These are phyloP conservation scores for Coptotermes formosanus DNA, from an alignment of 1,140 invertebrate genomes.

Conservation along the genomic window DNA sequence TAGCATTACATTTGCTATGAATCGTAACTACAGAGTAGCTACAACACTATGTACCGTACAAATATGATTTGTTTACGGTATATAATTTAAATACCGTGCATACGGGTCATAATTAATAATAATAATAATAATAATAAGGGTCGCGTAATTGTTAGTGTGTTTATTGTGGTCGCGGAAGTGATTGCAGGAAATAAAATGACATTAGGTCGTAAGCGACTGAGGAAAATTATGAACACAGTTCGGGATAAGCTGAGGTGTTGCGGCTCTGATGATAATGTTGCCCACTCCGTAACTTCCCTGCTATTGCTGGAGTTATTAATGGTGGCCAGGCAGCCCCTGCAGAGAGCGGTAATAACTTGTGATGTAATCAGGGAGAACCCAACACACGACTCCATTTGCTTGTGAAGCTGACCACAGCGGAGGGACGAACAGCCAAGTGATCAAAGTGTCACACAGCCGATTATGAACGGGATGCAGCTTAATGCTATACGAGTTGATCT, in stretches of 20 bases:
- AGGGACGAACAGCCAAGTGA: background rate
- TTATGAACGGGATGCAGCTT: background rate
- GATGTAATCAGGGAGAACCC: conserved; percentile 22
- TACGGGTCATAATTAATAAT: too few species aligned
- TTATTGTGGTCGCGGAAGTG: too few species aligned
- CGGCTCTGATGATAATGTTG: background rate
- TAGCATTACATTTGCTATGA: too few species aligned
- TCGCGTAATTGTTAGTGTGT: too few species aligned
- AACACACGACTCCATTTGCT: conserved; percentile 17
- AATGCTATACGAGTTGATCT: background rate
- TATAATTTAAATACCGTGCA: too few species aligned
- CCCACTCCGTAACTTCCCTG: background rate
- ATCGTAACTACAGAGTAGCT: too few species aligned
- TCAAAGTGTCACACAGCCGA: conserved; percentile 14
- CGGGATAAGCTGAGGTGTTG: background rate
- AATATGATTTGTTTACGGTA: too few species aligned
- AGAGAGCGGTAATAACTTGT: conserved; percentile 21
- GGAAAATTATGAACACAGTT: background rate
- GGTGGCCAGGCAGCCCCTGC: background rate
- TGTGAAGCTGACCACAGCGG: conserved; percentile 7
- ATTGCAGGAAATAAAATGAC: too few species aligned
- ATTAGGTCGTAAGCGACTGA: background rate
- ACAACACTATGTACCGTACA: too few species aligned
- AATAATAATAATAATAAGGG: too few species aligned
- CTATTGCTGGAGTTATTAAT: background rate